A percentile compares a stretch with the other conserved stretches of the same genome.
Conservation (phyloP, 2,888 invertebrate genomes). For the Hypercompe scribonia region DNA sequence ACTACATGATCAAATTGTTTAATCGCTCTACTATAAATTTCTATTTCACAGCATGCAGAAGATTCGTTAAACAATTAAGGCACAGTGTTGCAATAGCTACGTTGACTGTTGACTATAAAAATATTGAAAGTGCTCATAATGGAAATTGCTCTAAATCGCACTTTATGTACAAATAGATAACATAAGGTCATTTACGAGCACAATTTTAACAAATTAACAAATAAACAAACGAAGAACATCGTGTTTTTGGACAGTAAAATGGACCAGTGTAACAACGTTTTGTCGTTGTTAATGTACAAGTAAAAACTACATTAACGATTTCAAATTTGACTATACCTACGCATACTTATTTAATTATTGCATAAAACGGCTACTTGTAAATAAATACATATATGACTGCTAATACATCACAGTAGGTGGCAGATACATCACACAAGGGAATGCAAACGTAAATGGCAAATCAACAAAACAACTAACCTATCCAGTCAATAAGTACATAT, state of each 20-base stretch:
- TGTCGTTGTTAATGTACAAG: no score
- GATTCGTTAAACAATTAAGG: neutral
- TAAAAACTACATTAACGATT: constrained; percentile 19
- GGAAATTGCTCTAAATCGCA: neutral
- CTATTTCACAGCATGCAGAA: neutral
- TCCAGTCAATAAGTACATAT: constrained; percentile 60
- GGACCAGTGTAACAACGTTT: no score
- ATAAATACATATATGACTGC: constrained; percentile 39
- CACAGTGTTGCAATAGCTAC: neutral
- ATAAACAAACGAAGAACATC: neutral
- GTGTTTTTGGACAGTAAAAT: no score
- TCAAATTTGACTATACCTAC: constrained; percentile 20
- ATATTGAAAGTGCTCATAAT: neutral
- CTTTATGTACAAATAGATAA: neutral
- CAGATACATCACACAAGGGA: constrained; percentile 55
- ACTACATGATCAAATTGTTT: neutral
- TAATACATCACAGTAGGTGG: constrained; percentile 63
- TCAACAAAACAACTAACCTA: constrained; percentile 70
- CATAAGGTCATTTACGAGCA: neutral
- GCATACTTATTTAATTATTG: constrained; percentile 41
- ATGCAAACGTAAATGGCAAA: constrained; percentile 71
- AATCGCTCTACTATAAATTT: neutral
- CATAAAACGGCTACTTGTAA: constrained; percentile 24
- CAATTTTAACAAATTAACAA: constrained; percentile 10
- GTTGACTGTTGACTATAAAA: neutral